Percentiles rank a stretch among this genome's conserved stretches.
Evolutionary conservation across 2,888 invertebrate genomes (phyloP).

Genomic region (Drosophila neotestacea): DNA sequence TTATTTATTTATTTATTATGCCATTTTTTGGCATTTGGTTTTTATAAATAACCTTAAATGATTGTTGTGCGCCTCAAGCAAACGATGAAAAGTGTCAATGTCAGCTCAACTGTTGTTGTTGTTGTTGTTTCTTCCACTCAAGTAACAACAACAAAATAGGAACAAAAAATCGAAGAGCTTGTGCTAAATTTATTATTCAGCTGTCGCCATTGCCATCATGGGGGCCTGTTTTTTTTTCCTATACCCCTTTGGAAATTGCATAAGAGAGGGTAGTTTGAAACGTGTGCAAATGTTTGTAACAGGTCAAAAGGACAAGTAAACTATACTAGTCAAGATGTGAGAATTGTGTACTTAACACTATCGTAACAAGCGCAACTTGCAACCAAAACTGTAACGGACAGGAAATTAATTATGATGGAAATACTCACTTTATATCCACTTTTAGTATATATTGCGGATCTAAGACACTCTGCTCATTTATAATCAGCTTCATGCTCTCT

Average conservation of each 20-base stretch:
- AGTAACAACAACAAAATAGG: conserved; percentile 1
- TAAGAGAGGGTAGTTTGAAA: background rate
- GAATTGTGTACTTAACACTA: background rate
- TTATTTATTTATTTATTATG: conserved; percentile 16
- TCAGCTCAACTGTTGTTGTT: conserved; percentile 68
- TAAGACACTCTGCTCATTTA: no score
- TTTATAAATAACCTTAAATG: conserved; percentile 76
- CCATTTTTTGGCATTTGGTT: conserved; percentile 28
- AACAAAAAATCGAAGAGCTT: conserved; percentile 69
- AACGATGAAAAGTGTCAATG: conserved; percentile 76
- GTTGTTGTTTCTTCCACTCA: conserved; percentile 45
- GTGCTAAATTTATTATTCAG: conserved; percentile 79
- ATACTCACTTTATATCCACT: no score
- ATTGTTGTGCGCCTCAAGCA: conserved; percentile 60
- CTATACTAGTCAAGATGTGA: background rate
- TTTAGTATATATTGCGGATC: no score
- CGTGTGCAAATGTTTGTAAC: background rate
- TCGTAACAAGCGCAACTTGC: no score
- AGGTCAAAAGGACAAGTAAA: background rate
- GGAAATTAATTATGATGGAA: background rate
- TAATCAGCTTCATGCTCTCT: no score
- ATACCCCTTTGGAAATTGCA: background rate
- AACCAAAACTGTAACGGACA: background rate
- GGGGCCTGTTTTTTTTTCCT: conserved; percentile 28
- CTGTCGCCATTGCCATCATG: conserved; percentile 56